phyloP scores from a whole-genome alignment of 2,113 vertebrate species.

The Tichodroma muraria region DNA sequence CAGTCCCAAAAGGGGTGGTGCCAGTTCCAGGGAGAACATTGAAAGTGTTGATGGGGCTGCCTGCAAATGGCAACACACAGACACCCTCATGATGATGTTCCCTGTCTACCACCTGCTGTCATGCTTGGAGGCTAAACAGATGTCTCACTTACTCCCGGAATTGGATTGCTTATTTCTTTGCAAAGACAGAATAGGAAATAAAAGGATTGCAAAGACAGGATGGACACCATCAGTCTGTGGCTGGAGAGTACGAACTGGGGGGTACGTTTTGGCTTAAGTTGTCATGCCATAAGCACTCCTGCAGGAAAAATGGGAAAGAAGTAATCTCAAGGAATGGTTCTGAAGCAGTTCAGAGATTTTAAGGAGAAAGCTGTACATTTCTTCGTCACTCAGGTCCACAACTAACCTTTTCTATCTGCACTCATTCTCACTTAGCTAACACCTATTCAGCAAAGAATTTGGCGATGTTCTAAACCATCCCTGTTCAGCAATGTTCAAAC shows the following conservation, averaged over 20 bases:
- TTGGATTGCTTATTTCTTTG: neutral
- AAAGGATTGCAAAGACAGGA: neutral
- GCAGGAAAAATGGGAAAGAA: neutral
- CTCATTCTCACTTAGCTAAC: neutral
- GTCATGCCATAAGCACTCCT: neutral
- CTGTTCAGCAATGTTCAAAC: neutral
- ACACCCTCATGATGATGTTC: neutral
- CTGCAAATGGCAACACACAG: neutral
- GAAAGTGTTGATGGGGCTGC: neutral
- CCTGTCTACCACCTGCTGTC: neutral
- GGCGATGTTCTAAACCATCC: neutral
- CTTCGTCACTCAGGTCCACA: neutral
- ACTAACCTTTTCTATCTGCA: neutral
- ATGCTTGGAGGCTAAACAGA: accelerated
- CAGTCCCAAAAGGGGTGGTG: neutral
- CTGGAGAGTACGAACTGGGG: neutral
- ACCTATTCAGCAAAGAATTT: neutral
- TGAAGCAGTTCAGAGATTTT: neutral
- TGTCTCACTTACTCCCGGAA: neutral
- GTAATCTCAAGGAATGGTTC: neutral
- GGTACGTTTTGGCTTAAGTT: neutral
- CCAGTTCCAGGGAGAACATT: accelerated
- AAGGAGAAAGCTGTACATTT: neutral
- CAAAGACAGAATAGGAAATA: neutral
- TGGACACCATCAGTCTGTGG: neutral